Evolutionary conservation across 2,888 invertebrate species (phyloP).

Genomic region (Eledone cirrhosa): DNA sequence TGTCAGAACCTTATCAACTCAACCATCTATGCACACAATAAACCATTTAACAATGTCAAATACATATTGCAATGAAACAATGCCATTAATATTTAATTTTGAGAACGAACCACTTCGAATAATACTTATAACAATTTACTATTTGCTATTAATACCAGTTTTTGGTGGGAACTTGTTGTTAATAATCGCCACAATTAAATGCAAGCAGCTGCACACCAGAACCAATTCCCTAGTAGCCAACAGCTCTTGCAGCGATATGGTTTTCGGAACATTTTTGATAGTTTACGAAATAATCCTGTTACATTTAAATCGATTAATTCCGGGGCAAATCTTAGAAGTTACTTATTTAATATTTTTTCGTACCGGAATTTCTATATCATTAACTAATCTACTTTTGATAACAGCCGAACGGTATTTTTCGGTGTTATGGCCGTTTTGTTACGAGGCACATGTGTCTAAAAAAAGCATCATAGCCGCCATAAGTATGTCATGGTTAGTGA

Average conservation of each 20-base stretch:
- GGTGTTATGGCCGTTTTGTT: background rate
- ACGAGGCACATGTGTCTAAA: background rate
- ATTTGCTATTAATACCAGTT: background rate
- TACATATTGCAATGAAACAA: no score
- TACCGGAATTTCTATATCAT: background rate
- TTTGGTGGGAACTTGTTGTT: conserved; percentile 3
- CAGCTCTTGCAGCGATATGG: background rate
- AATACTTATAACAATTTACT: background rate
- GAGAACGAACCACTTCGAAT: background rate
- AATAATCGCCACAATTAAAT: background rate
- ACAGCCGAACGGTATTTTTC: conserved; percentile 6
- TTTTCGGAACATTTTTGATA: background rate
- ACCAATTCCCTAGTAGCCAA: conserved; percentile 1
- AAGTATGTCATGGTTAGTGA: background rate
- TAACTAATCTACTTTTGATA: background rate
- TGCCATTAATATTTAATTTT: no score
- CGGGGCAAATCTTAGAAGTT: background rate
- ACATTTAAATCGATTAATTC: background rate
- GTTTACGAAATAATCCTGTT: conserved; percentile 4
- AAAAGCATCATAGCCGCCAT: background rate
- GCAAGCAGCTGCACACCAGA: background rate
- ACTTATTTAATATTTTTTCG: background rate
- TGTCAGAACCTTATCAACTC: no score
- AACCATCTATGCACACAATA: no score
- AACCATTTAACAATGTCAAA: no score